These are phyloP conservation scores for Balaenoptera acutorostrata DNA, from an alignment of 2,113 vertebrate genomes.

Conservation along the genomic window DNA sequence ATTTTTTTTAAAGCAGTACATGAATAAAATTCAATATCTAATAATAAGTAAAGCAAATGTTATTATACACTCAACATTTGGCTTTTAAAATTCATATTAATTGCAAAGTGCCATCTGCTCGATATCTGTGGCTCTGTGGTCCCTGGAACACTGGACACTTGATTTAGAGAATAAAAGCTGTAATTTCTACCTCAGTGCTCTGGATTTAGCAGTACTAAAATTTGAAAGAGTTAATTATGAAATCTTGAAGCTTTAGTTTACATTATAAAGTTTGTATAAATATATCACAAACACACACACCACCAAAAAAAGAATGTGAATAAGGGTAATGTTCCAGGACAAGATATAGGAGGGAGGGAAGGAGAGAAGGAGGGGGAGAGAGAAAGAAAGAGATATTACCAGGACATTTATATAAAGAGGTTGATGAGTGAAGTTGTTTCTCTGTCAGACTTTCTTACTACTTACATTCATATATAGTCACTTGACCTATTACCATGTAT, in stretches of 20 bases:
- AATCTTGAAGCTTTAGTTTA: neutral
- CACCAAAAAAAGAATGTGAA: neutral
- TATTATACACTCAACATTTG: slow-evolving; percentile 27
- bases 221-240: neutral
- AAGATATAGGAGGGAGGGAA: neutral
- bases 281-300: neutral
- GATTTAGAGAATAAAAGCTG: slow-evolving; percentile 22
- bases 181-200: neutral
- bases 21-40: slow-evolving; percentile 67
- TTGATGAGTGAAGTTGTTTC: neutral
- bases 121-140: neutral
- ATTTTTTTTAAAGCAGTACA: slow-evolving; percentile 63
- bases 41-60: slow-evolving; percentile 63
- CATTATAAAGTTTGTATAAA: neutral
- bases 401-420: neutral
- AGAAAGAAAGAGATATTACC: neutral
- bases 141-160: neutral
- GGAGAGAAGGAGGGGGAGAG: neutral
- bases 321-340: neutral
- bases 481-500: neutral
- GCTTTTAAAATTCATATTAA: slow-evolving; percentile 55
- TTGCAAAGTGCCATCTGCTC: slow-evolving; percentile 48
- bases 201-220: neutral
- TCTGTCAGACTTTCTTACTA: neutral
- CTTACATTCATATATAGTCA: neutral